Evolutionary conservation across 2,888 invertebrate species (phyloP), one percentile per base, ranked within the genome.

Genomic region (Pristionchus fissidentatus): DNA sequence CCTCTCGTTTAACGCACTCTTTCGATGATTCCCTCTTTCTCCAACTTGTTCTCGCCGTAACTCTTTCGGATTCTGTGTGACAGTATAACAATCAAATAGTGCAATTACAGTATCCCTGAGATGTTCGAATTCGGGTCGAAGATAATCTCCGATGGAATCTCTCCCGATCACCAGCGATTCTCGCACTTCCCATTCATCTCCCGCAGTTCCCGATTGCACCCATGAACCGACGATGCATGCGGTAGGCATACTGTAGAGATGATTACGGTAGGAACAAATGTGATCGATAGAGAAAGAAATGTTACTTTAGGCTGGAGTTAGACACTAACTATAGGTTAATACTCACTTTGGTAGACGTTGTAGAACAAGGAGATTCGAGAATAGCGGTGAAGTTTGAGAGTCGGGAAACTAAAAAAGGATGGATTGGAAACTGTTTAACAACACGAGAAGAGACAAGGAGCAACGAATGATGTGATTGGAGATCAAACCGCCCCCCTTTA

Each of bases 221-320:
- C 80, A 81, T 43, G 80, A 81, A 38, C 80, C 80, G 26, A 81
- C 62, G 80, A 81, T 81, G 46, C 80, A 81, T 1, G 62, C 41
- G 38, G 57, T 35, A 13, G 57, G 55, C 79, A 57, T 79, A 43
- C 55, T 43, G 38, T 79, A 79, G 38, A 22, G n/a, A 22, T 26
- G 49, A 49, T 49, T 49, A 49, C 10, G 49, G 19, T 49, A 15
- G 32, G 4, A 1, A 49, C n/a, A 32, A n/a, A 29, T 7, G 1
- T 0, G 41, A 73, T 15, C 19, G 13, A 49, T 49, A 49, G 49
- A 49, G n/a, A n/a, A n/a, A n/a, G n/a, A n/a, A n/a, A n/a, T n/a
- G n/a, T n/a, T n/a, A n/a, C n/a, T n/a, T n/a, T n/a, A n/a, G n/a
- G n/a, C n/a, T n/a, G n/a, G n/a, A n/a, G n/a, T n/a, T n/a, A n/a